phyloP scores from a whole-genome alignment of 2,888 invertebrate genomes.

The Mylabris sibirica region DNA sequence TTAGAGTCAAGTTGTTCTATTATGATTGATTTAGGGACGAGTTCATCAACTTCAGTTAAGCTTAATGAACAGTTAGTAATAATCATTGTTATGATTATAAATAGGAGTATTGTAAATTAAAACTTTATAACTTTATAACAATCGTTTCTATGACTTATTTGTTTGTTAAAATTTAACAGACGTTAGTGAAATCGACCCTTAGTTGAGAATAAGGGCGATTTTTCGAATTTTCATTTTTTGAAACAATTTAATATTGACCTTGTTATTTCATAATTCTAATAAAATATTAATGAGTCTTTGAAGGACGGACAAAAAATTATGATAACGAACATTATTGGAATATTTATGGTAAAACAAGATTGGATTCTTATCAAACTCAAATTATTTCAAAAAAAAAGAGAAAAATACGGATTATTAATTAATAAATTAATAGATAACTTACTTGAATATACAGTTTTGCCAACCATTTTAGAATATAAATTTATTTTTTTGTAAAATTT shows the following conservation, averaged over 20 bases:
- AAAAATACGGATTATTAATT: background rate
- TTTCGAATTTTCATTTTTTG: too few species aligned
- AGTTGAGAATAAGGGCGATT: background rate
- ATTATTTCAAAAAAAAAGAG: background rate
- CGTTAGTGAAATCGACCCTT: too few species aligned
- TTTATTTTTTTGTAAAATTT: background rate
- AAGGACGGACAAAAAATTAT: background rate
- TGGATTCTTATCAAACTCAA: background rate
- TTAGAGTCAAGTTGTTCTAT: background rate
- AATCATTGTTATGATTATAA: too few species aligned
- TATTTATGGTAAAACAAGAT: too few species aligned
- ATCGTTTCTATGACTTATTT: too few species aligned
- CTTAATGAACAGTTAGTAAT: too few species aligned
- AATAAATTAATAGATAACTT: slow-evolving; percentile 18
- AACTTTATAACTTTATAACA: too few species aligned
- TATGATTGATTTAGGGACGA: background rate
- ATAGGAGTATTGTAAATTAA: too few species aligned
- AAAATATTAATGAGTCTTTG: background rate
- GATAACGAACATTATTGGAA: slow-evolving; percentile 1
- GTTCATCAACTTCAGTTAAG: too few species aligned
- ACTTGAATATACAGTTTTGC: slow-evolving; percentile 30
- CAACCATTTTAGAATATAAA: slow-evolving; percentile 27
- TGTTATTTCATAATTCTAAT: background rate
- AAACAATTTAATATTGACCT: background rate
- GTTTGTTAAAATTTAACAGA: too few species aligned